These are phyloP conservation scores for Eudorcas thomsonii DNA, from an alignment of 2,113 vertebrate genomes.

Conservation along the genomic window DNA sequence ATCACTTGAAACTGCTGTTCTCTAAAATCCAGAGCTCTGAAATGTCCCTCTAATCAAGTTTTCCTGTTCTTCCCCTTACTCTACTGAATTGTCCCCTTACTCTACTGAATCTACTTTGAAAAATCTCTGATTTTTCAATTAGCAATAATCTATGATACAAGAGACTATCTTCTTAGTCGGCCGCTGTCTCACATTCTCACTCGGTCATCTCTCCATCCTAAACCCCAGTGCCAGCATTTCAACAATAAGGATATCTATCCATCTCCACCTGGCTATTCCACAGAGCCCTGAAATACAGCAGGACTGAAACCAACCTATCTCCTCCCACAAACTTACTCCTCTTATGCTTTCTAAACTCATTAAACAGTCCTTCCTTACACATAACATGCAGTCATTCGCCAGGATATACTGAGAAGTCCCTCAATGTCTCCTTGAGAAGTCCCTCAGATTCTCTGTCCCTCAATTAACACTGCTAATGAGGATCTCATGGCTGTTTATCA, in stretches of 20 bases:
- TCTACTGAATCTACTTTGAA: not conserved
- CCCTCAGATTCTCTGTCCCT: not conserved
- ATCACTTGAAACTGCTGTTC: not conserved
- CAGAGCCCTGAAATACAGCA: not conserved
- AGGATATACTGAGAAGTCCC: not conserved
- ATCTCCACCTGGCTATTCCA: not conserved
- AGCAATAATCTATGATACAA: not conserved
- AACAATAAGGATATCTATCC: not conserved
- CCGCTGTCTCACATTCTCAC: not conserved
- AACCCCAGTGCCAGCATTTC: not conserved
- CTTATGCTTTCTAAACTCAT: not conserved
- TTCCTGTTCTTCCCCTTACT: not conserved
- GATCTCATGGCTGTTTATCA: not conserved
- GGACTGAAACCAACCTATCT: not conserved
- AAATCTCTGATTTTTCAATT: not conserved
- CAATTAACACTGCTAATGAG: not conserved
- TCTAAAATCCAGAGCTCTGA: not conserved
- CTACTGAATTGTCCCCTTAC: not conserved
- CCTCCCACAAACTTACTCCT: not conserved
- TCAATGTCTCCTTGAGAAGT: not conserved
- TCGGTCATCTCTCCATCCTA: not conserved
- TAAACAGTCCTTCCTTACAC: not conserved
- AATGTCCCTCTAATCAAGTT: not conserved
- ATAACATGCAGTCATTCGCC: not conserved
- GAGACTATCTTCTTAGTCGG: not conserved